A percentile compares a stretch with the other conserved stretches of the same genome.
Evolutionary conservation across 2,113 vertebrate genomes (phyloP).

Genomic region (Solea solea): DNA sequence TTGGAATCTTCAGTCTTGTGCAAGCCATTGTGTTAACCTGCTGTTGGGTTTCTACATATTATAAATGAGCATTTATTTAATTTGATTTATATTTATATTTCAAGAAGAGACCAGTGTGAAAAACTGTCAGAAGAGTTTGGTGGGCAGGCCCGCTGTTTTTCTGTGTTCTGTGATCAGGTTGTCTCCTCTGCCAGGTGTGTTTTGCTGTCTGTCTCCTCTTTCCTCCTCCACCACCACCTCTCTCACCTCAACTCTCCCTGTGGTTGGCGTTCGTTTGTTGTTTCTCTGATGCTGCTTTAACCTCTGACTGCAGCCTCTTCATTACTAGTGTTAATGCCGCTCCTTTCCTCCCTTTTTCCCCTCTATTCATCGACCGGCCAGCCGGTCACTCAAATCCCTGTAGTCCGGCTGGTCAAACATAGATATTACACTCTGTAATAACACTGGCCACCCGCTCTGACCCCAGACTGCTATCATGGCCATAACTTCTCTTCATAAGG

Average conservation of each 20-base stretch:
- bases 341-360: constrained; percentile 66
- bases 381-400: constrained; percentile 80
- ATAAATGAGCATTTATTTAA: background rate
- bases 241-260: constrained; percentile 69
- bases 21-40: background rate
- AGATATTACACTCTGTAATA: constrained; percentile 85
- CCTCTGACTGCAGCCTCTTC: constrained; percentile 83
- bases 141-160: constrained; percentile 30
- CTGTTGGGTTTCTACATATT: background rate
- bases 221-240: constrained; percentile 49
- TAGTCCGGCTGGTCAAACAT: constrained; percentile 82
- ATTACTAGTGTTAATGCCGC: constrained; percentile 85
- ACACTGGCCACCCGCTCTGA: constrained; percentile 79
- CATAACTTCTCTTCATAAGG: constrained; percentile 77
- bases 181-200: constrained; percentile 56
- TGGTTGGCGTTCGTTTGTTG: constrained; percentile 83
- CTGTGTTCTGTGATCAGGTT: constrained; percentile 50
- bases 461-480: constrained; percentile 68
- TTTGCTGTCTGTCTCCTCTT: constrained; percentile 55
- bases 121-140: constrained; percentile 7
- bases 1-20: constrained; percentile 3
- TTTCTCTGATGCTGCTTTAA: constrained; percentile 82
- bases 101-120: background rate
- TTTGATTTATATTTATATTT: constrained; percentile 9
- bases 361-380: constrained; percentile 69